These are phyloP conservation scores for Acromyrmex heyeri DNA, from an alignment of 1,140 invertebrate genomes.

Conservation along the genomic window DNA sequence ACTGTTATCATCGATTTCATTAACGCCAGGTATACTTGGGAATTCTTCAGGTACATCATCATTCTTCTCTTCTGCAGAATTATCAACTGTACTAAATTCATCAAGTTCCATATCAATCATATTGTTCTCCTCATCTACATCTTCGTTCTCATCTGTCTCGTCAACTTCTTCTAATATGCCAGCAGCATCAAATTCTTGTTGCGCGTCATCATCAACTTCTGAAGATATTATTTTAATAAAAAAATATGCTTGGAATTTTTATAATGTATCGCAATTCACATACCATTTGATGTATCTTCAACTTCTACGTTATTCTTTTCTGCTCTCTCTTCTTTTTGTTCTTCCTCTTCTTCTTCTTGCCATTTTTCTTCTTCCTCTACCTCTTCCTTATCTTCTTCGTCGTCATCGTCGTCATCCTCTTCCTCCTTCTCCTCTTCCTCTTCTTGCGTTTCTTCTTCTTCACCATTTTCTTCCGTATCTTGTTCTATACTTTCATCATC, in stretches of 20 bases:
- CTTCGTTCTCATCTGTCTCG: conserved; percentile 80
- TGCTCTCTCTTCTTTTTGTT: conserved; percentile 55
- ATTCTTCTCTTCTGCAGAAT: conserved; percentile 78
- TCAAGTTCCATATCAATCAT: conserved; percentile 80
- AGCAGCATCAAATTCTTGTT: conserved; percentile 79
- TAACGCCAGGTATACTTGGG: conserved; percentile 80
- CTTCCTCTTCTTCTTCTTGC: background rate
- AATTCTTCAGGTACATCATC: conserved; percentile 84
- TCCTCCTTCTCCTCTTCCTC: conserved; percentile 44
- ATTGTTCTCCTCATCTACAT: conserved; percentile 76
- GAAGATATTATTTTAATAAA: conserved; percentile 7
- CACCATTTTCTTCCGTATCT: conserved; percentile 62
- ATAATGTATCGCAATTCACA: conserved; percentile 12
- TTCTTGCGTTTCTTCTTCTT: conserved; percentile 71
- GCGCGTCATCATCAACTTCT: conserved; percentile 68
- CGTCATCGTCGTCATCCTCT: conserved; percentile 55
- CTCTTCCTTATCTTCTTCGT: conserved; percentile 7
- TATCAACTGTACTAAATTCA: conserved; percentile 65
- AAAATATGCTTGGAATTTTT: conserved; percentile 2
- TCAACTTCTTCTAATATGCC: conserved; percentile 83
- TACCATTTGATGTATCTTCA: conserved; percentile 77
- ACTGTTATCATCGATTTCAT: conserved; percentile 81
- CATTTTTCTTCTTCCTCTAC: conserved; percentile 51
- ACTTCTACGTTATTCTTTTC: conserved; percentile 69
- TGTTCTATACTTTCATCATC: conserved; percentile 43